Conservation (phyloP, 2,797 vertebrate species). For the Amphiprion clarkii region DNA sequence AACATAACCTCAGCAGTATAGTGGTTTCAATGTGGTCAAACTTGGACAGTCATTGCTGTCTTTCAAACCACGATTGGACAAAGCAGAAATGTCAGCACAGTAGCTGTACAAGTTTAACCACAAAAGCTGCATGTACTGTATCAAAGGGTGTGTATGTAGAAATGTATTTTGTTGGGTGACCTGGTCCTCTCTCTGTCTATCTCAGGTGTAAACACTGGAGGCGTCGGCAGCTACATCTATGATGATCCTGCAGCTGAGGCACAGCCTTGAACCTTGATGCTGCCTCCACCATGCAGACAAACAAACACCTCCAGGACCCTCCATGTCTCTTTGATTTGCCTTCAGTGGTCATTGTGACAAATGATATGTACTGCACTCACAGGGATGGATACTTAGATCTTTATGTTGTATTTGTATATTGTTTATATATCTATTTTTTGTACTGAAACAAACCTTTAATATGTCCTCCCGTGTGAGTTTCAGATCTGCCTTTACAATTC, state of each 20-base stretch:
- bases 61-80: too few species aligned
- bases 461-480: slow-evolving; percentile 50
- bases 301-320: slow-evolving; percentile 25
- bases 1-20: too few species aligned
- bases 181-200: neutral
- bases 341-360: slow-evolving; percentile 42
- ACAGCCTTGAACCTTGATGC: slow-evolving; percentile 58
- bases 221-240: slow-evolving; percentile 90
- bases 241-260: slow-evolving; percentile 76
- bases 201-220: slow-evolving; percentile 89
- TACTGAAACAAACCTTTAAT: slow-evolving; percentile 56
- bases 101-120: too few species aligned
- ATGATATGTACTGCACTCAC: slow-evolving; percentile 46
- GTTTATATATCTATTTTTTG: slow-evolving; percentile 76
- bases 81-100: too few species aligned
- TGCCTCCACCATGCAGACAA: neutral
- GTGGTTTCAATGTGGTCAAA: too few species aligned
- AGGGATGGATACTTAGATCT: slow-evolving; percentile 55
- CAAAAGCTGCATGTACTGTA: too few species aligned
- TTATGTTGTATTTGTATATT: slow-evolving; percentile 72
- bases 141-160: too few species aligned
- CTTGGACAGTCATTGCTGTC: too few species aligned
- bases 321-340: slow-evolving; percentile 45
- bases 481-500: slow-evolving; percentile 47
- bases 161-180: too few species aligned